These are phyloP conservation scores for Erpornis zantholeuca DNA, from an alignment of 2,113 vertebrate species.

Conservation along the genomic window DNA sequence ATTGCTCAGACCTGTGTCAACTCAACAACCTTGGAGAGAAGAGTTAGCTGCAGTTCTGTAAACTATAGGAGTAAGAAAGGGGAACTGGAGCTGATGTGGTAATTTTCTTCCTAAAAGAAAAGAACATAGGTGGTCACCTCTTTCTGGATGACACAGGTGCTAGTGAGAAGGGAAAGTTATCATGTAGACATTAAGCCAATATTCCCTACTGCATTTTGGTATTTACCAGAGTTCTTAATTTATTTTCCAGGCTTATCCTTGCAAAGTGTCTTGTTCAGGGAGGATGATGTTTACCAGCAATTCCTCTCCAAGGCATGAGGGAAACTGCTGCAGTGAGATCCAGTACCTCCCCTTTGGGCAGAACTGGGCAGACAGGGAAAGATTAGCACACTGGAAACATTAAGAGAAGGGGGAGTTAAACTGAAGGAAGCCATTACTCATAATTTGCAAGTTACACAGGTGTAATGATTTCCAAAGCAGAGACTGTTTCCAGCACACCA, in stretches of 20 bases:
- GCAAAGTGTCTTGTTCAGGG: not conserved
- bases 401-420: not conserved
- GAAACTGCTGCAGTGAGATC: not conserved
- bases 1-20: not conserved
- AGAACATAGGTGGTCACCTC: not conserved
- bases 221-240: not conserved
- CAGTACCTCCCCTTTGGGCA: not conserved
- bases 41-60: not conserved
- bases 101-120: not conserved
- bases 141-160: not conserved
- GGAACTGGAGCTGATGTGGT: not conserved
- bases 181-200: not conserved
- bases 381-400: not conserved
- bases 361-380: not conserved
- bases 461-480: conserved; percentile 29
- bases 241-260: not conserved
- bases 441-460: not conserved
- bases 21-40: not conserved
- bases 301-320: not conserved
- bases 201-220: not conserved
- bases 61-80: not conserved
- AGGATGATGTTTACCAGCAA: not conserved
- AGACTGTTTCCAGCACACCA: not conserved
- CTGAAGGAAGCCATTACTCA: not conserved
- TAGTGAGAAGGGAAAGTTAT: not conserved